Evolutionary conservation across 1,140 invertebrate species (phyloP), one percentile per base, ranked within the genome.

Genomic region (Polyergus mexicanus): DNA sequence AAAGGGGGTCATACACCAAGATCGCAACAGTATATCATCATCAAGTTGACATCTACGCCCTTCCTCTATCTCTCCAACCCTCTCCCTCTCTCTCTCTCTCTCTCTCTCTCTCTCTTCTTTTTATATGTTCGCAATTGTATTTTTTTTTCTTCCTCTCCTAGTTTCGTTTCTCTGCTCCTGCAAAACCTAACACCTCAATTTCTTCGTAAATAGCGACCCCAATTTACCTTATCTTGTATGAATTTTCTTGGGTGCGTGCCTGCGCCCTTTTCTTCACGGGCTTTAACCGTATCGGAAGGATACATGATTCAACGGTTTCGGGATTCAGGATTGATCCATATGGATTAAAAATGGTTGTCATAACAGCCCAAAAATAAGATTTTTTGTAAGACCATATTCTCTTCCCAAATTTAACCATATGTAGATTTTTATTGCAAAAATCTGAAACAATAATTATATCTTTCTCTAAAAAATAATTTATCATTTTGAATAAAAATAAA

Each of bases 1-100:
- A 88, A 89, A 89, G 81, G 77, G 87, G 87, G 86, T 88, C 86
- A 88, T 51, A 51, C 68, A 72, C 85, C 85, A 87, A 89, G 85
- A 87, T 91, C 86, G 85, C 91, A 90, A 89, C 91, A 93, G 92
- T 94, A 94, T 93, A 94, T 94, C 94, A 94, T 94, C 93, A 94
- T 94, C 92, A 94, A 94, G 92, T 87, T 94, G 94, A 94, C 93
- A 87, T 87, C 86, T 89, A 93, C 91, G 63, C 25, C 16, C 13
- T 28, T 90, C 88, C 88, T 76, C 62, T 91, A 41, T 66, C 66
- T 47, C 38, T 66, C 28, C 51, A 60, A 35, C 51, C 63, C 76
- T 56, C 32, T 68, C n/a, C 5, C 68, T 80, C 16, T 35, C 32
- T 4, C 32, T 76, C 25, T 25, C 58, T 51, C 19, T 44, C 11